phyloP scores from a whole-genome alignment of 2,888 invertebrate genomes.

The Leucozona laternaria region DNA sequence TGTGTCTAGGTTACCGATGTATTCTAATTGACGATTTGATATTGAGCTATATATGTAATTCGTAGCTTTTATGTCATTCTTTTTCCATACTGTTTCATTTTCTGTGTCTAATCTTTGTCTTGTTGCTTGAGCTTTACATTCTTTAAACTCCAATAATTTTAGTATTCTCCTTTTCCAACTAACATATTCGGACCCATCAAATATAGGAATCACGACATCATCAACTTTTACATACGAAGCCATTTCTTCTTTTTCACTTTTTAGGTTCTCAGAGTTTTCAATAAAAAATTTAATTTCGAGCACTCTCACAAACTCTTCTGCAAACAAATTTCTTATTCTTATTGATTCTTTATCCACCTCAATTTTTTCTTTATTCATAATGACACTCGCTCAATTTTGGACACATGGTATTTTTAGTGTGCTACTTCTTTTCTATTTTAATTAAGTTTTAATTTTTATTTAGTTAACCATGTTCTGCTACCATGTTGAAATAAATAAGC shows the following conservation, averaged over 20 bases:
- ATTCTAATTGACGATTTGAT: slow-evolving; percentile 27
- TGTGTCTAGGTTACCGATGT: slow-evolving; percentile 29
- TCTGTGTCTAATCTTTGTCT: slow-evolving; percentile 15
- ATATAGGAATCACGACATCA: slow-evolving; percentile 23
- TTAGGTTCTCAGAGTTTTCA: slow-evolving; percentile 12
- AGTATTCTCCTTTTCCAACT: slow-evolving; percentile 29
- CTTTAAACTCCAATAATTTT: slow-evolving; percentile 34
- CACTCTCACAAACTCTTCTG: slow-evolving; percentile 3
- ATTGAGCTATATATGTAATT: slow-evolving; percentile 34
- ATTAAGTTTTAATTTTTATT: background rate
- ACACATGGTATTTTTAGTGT: background rate
- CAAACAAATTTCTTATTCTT: slow-evolving; percentile 23
- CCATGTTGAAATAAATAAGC: background rate
- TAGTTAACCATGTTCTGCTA: slow-evolving; percentile 50
- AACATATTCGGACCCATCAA: slow-evolving; percentile 22
- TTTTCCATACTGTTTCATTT: slow-evolving; percentile 13
- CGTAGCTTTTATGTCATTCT: slow-evolving; percentile 22
- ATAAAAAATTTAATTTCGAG: slow-evolving; percentile 8
- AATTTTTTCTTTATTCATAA: slow-evolving; percentile 6
- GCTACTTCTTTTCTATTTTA: background rate
- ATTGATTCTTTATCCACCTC: background rate
- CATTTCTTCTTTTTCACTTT: slow-evolving; percentile 19
- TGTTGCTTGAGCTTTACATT: slow-evolving; percentile 21
- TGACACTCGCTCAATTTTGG: slow-evolving; percentile 1
- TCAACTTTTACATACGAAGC: slow-evolving; percentile 24